Conservation (phyloP, 2,888 invertebrate species). For the Acronicta alni region DNA sequence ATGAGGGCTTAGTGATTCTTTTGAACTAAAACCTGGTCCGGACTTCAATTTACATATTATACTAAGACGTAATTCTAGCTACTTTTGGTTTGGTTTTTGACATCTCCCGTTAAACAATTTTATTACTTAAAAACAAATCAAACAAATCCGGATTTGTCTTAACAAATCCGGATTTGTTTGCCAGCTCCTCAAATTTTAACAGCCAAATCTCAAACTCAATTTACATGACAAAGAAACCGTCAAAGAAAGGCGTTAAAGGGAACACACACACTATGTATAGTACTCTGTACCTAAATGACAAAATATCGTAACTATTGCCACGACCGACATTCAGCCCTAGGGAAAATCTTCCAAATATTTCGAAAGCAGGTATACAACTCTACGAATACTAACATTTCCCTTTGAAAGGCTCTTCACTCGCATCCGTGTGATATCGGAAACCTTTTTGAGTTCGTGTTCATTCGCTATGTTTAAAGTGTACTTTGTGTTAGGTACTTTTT, state of each 20-base stretch:
- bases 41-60: too few relatives aligned
- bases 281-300: conserved; percentile 7
- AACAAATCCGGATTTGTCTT: too few relatives aligned
- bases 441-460: conserved; percentile 45
- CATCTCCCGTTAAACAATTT: too few relatives aligned
- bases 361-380: conserved; percentile 42
- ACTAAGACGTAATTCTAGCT: too few relatives aligned
- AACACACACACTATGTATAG: conserved; percentile 6
- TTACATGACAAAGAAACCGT: not conserved
- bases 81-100: too few relatives aligned
- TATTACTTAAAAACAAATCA: too few relatives aligned
- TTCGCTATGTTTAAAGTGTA: conserved; percentile 27
- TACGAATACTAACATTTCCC: conserved; percentile 28
- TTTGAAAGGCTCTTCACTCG: conserved; percentile 38
- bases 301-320: conserved; percentile 31
- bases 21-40: too few relatives aligned
- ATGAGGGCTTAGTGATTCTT: too few relatives aligned
- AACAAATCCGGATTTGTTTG: too few relatives aligned
- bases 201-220: not conserved
- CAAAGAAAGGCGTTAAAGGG: not conserved
- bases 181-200: not conserved
- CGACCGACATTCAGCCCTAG: conserved; percentile 21
- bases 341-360: conserved; percentile 24
- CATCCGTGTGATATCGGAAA: conserved; percentile 52
- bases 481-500: conserved; percentile 11